Conservation (phyloP, 2,113 vertebrate genomes). For the Callocephalon fimbriatum region DNA sequence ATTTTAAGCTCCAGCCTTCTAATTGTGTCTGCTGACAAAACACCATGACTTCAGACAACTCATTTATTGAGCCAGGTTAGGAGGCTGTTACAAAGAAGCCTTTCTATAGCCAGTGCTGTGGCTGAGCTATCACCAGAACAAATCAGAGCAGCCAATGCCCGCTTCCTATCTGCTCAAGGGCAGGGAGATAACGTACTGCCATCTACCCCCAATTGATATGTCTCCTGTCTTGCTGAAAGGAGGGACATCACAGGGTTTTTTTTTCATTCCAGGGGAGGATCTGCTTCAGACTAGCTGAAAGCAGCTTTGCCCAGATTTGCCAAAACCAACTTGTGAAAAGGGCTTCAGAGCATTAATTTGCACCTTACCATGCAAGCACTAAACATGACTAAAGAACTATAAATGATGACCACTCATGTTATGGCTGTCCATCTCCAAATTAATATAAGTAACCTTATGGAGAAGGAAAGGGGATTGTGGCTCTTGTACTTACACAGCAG, state of each 20-base stretch:
- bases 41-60: neutral
- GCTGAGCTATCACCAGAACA: neutral
- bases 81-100: neutral
- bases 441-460: fast-evolving
- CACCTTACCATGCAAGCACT: neutral
- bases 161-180: neutral
- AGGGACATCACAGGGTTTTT: neutral
- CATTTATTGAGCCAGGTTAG: neutral
- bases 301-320: neutral
- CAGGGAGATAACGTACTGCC: neutral
- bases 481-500: neutral
- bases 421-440: neutral
- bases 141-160: neutral
- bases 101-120: neutral
- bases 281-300: neutral
- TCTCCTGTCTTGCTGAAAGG: neutral
- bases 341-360: neutral
- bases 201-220: neutral
- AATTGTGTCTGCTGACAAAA: neutral
- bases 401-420: fast-evolving
- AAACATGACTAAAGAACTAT: neutral
- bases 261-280: neutral
- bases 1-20: neutral
- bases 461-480: neutral
- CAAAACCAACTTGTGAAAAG: neutral